Evolutionary conservation across 2,113 vertebrate species (phyloP).

Genomic region (Malurus alboscapulatus): DNA sequence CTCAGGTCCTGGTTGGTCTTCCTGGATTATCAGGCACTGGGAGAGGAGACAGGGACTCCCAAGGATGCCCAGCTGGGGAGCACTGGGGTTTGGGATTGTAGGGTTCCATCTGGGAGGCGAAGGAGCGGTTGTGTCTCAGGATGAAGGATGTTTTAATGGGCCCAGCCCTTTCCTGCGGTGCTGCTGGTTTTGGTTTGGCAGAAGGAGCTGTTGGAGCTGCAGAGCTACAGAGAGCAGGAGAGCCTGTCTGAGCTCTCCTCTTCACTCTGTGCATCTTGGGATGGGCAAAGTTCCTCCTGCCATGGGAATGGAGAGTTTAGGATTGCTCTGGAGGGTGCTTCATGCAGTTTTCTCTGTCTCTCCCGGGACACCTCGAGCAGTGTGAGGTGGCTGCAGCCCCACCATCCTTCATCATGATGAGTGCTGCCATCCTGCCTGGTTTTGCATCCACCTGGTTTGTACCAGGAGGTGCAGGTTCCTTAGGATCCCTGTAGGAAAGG

Average conservation of each 20-base stretch:
- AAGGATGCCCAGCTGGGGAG: not conserved
- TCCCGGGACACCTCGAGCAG: not conserved
- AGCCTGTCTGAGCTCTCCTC: not conserved
- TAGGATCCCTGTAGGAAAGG: not conserved
- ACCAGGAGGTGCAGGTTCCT: not conserved
- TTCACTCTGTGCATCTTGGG: fast-evolving
- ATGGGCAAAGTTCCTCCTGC: not conserved
- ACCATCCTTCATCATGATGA: not conserved
- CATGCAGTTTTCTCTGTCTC: not conserved
- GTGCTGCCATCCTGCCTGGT: not conserved
- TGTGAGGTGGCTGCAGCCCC: not conserved
- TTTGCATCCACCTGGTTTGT: not conserved
- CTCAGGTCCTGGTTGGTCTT: not conserved
- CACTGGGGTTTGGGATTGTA: not conserved
- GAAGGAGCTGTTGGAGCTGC: not conserved
- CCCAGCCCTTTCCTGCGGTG: not conserved
- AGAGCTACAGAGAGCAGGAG: not conserved
- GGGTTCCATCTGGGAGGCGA: not conserved
- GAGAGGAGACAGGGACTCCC: not conserved
- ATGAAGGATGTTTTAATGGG: not conserved
- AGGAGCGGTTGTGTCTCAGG: not conserved
- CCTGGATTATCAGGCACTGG: not conserved
- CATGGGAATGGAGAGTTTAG: fast-evolving
- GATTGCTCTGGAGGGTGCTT: not conserved
- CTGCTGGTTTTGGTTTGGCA: not conserved